These are phyloP conservation scores for Loriculus beryllinus DNA, from an alignment of 2,797 vertebrate genomes.

Conservation along the genomic window DNA sequence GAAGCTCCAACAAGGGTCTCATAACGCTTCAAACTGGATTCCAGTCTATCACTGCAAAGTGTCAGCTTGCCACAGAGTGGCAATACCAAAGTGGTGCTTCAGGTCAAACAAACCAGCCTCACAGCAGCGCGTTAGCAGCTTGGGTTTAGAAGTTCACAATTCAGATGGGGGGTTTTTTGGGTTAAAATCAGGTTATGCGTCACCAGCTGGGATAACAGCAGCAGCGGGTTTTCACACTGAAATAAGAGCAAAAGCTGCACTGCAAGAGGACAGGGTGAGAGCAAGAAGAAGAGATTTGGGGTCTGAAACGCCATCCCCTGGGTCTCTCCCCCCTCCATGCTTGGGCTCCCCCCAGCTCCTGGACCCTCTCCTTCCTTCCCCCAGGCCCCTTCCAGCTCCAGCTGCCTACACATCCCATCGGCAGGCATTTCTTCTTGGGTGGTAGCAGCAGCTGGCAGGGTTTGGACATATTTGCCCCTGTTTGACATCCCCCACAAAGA, in stretches of 20 bases:
- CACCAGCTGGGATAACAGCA: not conserved
- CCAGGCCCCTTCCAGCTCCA: constrained; percentile 17
- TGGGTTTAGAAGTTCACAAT: not conserved
- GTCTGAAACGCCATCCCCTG: not conserved
- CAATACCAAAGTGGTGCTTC: not conserved
- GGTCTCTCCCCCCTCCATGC: not conserved
- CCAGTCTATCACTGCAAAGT: not conserved
- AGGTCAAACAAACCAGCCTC: constrained; percentile 9
- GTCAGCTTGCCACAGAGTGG: not conserved
- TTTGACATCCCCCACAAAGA: constrained; percentile 66
- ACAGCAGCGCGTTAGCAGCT: not conserved
- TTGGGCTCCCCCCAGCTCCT: not conserved
- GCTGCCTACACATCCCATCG: constrained; percentile 46
- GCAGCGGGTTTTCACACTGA: not conserved
- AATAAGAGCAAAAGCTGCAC: not conserved
- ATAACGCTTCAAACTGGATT: not conserved
- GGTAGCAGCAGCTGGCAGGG: constrained; percentile 61
- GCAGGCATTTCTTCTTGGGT: constrained; percentile 60
- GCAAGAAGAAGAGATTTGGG: not conserved
- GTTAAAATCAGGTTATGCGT: not conserved
- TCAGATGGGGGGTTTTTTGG: accelerated
- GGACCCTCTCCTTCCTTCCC: not conserved
- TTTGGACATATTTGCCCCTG: constrained; percentile 60
- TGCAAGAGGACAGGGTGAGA: not conserved
- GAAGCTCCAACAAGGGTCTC: constrained; percentile 14